Conservation (phyloP, 2,888 invertebrate species). For the Oscheius sp. region DNA sequence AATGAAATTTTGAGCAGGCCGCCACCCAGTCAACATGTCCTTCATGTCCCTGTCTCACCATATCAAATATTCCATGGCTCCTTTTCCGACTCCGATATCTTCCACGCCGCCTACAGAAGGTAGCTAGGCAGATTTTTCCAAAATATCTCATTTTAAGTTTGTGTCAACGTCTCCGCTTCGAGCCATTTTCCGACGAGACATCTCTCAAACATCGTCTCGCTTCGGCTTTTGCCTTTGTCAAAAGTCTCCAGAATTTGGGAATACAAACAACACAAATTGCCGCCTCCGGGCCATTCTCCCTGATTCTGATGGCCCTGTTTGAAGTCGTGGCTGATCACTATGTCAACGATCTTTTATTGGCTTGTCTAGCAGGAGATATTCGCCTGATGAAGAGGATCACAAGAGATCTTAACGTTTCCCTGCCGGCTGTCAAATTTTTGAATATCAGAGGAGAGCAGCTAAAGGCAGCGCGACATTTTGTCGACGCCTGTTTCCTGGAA, state of each 20-base stretch:
- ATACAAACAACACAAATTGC: constrained; percentile 20
- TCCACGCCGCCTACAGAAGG: neutral
- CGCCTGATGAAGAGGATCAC: constrained; percentile 49
- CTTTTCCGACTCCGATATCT: neutral
- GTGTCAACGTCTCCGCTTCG: constrained; percentile 48
- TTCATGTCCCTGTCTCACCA: neutral
- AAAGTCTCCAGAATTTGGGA: constrained; percentile 34
- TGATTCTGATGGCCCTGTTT: constrained; percentile 41
- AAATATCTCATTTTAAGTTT: constrained; percentile 21
- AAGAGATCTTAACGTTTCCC: constrained; percentile 42
- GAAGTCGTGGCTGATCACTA: constrained; percentile 51
- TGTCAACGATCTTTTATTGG: constrained; percentile 48
- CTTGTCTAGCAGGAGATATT: constrained; percentile 43
- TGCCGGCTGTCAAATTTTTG: constrained; percentile 24
- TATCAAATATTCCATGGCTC: neutral
- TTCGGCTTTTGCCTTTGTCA: constrained; percentile 38
- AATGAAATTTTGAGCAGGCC: neutral
- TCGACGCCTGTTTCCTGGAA: constrained; percentile 37
- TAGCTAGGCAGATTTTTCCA: neutral
- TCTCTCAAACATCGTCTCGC: constrained; percentile 41
- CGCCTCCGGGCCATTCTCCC: constrained; percentile 41
- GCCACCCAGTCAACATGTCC: neutral
- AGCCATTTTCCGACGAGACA: constrained; percentile 37
- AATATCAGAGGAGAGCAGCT: constrained; percentile 42
- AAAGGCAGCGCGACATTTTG: constrained; percentile 44